A percentile compares a stretch with the other conserved stretches of the same genome.
phyloP scores from a whole-genome alignment of 1,140 invertebrate genomes.

The Drosophila biarmipes region DNA sequence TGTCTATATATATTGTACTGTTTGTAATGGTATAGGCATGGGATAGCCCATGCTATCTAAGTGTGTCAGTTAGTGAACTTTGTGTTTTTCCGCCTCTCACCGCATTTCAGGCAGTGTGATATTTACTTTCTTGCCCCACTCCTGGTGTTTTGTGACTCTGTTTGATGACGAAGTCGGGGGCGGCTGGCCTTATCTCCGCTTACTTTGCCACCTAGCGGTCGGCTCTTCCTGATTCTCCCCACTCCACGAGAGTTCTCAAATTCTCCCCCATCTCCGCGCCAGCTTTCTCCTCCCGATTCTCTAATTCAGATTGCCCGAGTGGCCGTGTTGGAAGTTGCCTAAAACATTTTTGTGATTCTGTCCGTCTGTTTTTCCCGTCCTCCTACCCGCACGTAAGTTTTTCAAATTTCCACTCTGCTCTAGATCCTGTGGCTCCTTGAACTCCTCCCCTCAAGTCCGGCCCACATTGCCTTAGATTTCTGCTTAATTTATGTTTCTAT shows the following conservation, averaged over 20 bases:
- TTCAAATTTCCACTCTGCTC: conserved; percentile 44
- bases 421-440: conserved; percentile 15
- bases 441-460: neutral
- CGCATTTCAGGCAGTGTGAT: conserved; percentile 24
- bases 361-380: conserved; percentile 1
- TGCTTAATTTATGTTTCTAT: conserved; percentile 75
- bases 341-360: conserved; percentile 63
- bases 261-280: neutral
- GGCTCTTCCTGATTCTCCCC: neutral
- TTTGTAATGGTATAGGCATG: conserved; percentile 16
- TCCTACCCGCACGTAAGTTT: conserved; percentile 46
- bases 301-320: conserved; percentile 48
- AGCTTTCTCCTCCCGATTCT: neutral
- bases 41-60: conserved; percentile 49
- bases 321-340: conserved; percentile 51
- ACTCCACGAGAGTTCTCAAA: neutral
- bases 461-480: conserved; percentile 56
- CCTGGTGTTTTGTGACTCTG: conserved; percentile 4
- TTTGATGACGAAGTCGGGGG: conserved; percentile 26
- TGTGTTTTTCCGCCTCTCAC: neutral
- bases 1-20: conserved; percentile 7
- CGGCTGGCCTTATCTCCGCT: conserved; percentile 34
- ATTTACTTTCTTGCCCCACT: conserved; percentile 22
- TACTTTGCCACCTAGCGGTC: conserved; percentile 35
- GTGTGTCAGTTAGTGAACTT: conserved; percentile 66